Base-by-base conservation (phyloP, 1,140 invertebrate species). In the Melipona quadrifasciata region DNA sequence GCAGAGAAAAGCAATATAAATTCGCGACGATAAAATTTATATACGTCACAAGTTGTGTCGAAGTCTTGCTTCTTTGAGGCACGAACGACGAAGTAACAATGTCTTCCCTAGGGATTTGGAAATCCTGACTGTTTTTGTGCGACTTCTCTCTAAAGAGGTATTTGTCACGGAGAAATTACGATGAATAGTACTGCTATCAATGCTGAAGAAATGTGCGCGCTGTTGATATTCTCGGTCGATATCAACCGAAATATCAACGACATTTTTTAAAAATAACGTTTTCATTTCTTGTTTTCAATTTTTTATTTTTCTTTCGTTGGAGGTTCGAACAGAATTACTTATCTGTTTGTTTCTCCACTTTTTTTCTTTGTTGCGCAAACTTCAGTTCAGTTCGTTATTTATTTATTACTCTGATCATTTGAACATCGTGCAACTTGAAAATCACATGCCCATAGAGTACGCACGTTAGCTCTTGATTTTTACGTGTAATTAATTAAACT, bases 221-320 rank as follows among this genome's bases (percentile, higher is more conserved):
- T 27, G 14, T 53, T n/a, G 1, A 34, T 14, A n/a, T 47, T 47
- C 11, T 17, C 0, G 0, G 1, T 39, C 0, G 1, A 2, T 3
- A 21, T n/a, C n/a, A 24, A 61, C 3, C 1, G 21, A 4, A 3
- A 12, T 4, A 12, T 1, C 3, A 24, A 58, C 39, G 24, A 58
- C 10, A 1, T n/a, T 14, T 61, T n/a, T 61, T 6, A 39, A 14
- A 0, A 12, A 0, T n/a, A 61, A 31, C 2, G 31, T 31, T 31
- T 31, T 31, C 31, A 31, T 31, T 31, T 31, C 31, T 31, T 31
- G 2, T 31, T 31, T 31, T 2, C 31, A 31, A 1, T 61, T 58
- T 11, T 4, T 4, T 0, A 3, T 12, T 0, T 11, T 24, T 11
- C 19, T 24, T 57, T 24, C 11, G 1, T 2, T 10, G 0, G 21